These are phyloP conservation scores for Lycaon pictus DNA, from an alignment of 2,113 vertebrate species.

Conservation along the genomic window DNA sequence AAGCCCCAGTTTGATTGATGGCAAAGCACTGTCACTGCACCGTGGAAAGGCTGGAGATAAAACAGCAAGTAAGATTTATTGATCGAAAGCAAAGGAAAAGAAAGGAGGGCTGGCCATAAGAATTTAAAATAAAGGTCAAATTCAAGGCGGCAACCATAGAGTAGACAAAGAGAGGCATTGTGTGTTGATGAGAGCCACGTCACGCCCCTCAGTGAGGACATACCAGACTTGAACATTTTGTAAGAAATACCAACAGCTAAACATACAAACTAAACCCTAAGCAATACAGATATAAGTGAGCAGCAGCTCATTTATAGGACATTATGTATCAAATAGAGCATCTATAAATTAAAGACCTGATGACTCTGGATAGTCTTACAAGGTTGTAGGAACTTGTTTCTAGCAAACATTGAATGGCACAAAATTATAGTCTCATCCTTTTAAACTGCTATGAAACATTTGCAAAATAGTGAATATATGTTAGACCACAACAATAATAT, in stretches of 20 bases:
- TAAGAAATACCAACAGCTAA: background rate
- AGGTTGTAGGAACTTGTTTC: background rate
- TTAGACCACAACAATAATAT: background rate
- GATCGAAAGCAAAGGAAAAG: too few relatives aligned
- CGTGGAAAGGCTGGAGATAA: background rate
- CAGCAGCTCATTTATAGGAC: background rate
- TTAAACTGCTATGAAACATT: background rate
- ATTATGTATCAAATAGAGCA: background rate
- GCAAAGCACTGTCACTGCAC: fast-evolving
- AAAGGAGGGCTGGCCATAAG: background rate
- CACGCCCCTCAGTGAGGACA: fast-evolving
- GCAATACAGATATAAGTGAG: background rate
- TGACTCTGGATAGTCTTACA: background rate
- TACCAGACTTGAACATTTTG: background rate
- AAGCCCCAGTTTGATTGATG: fast-evolving
- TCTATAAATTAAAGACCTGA: background rate
- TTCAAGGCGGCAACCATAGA: fast-evolving
- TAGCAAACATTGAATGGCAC: background rate
- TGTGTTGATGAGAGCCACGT: background rate
- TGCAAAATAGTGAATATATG: slow-evolving; percentile 4
- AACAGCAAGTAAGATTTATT: fast-evolving
- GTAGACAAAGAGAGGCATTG: fast-evolving
- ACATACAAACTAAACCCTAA: background rate
- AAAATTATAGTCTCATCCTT: background rate
- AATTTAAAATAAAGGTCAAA: background rate